Conservation (phyloP, 2,888 invertebrate genomes). For the Acleris cristana region DNA sequence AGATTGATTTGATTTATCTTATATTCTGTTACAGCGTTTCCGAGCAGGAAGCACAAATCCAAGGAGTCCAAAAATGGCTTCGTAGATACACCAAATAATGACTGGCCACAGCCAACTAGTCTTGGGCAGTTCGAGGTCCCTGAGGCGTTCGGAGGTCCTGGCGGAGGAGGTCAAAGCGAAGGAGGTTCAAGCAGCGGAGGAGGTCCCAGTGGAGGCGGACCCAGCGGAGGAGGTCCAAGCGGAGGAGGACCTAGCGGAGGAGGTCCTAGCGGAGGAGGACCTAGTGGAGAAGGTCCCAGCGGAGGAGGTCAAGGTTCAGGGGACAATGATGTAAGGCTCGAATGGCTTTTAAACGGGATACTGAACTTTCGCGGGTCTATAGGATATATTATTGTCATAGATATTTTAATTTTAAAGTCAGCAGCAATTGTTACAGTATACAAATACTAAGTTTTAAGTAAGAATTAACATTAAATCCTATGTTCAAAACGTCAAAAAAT, state of each 20-base stretch:
- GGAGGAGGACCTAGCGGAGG: slow-evolving; percentile 4
- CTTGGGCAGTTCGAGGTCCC: slow-evolving; percentile 41
- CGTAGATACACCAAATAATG: slow-evolving; percentile 17
- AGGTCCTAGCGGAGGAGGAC: slow-evolving; percentile 5
- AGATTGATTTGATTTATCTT: neutral
- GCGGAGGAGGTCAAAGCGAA: slow-evolving; percentile 2
- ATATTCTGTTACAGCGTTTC: slow-evolving; percentile 13
- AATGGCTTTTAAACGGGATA: too few relatives aligned
- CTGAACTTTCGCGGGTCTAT: too few relatives aligned
- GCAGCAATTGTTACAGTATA: too few relatives aligned
- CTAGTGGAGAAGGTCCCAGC: neutral
- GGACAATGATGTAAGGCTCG: too few relatives aligned
- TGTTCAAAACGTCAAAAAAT: too few relatives aligned
- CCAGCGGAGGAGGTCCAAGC: neutral
- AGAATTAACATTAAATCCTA: too few relatives aligned
- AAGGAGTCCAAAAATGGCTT: neutral
- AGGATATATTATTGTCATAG: too few relatives aligned
- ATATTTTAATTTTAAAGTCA: too few relatives aligned
- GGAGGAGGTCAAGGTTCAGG: neutral
- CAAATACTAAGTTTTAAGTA: too few relatives aligned
- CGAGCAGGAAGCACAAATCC: slow-evolving; percentile 16
- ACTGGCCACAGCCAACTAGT: slow-evolving; percentile 37
- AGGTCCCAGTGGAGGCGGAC: slow-evolving; percentile 3
- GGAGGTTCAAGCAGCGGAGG: neutral
- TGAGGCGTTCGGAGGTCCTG: slow-evolving; percentile 31